Base-by-base conservation (phyloP, 2,797 vertebrate species). In the Myotis pilosus region DNA sequence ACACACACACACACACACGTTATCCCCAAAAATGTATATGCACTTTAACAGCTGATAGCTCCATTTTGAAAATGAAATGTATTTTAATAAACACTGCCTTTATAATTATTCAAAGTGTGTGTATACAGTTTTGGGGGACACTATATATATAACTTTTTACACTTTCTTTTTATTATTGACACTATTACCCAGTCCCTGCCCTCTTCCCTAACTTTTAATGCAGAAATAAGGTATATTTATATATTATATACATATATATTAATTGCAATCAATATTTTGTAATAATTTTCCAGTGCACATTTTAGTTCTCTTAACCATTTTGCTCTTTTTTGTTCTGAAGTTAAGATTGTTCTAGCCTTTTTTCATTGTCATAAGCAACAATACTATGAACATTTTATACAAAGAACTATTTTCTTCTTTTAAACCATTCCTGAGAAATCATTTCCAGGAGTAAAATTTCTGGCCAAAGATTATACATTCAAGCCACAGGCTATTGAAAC, bases 381-480 rank as follows among this genome's bases (percentile, higher is more conserved):
- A 17, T 80, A 15, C n/a, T 89, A 66, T n/a, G 53, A 78, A 75
- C 19, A 91, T 87, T 83, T 80, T 83, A 44, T 75, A 69, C 33
- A 84, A 81, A 82, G 41, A 71, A 11, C 30, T 75, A 25, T 53
- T 93, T 95, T 72, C n/a, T 92, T 80, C n/a, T 60, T 95, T 83
- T 60, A 78, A 87, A 62, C 1, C 19, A 36, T 83, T 53, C 16
- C 28, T 69, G 72, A 74, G 44, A 79, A 89, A 22, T 60, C 5
- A 87, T 87, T 89, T 47, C 36, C 19, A 81, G 68, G 71, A 82
- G 7, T 91, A 97, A 83, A 91, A 72, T 80, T 94, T 92, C 53
- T 38, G 20, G 23, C 23, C 71, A 71, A 92, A 84, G 57, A 91
- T 28, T 49, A 81, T 80, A n/a, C 15, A 53, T 84, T 79, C 60